Evolutionary conservation across 92 coral and sea anemone species (phyloP), one percentile per base, ranked within the genome.

Genomic region (Zoanthus solanderi): DNA sequence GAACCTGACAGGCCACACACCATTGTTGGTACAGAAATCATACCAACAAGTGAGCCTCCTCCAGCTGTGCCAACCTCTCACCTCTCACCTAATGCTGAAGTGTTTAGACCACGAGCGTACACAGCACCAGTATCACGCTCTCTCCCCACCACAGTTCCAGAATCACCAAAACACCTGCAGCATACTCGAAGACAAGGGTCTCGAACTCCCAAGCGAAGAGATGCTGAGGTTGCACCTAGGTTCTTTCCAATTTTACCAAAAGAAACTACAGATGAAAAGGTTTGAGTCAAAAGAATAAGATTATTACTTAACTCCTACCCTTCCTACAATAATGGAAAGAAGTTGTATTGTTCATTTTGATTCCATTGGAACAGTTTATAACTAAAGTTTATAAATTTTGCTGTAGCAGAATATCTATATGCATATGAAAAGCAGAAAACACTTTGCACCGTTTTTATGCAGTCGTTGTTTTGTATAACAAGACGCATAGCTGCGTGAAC

Each of bases 121-220:
- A 97, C 99, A 47, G 84, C 93, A 45, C 94, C 91, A 0, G 76
- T 96, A 46, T 97, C 99, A 14, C 85, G 96, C 34, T 97, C 99
- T 18, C 96, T 97, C 8, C 99, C 99, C 3, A 92, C 99, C 9
- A 52, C 92, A 9, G 97, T 97, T 16, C 98, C 98, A 6, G 95
- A 90, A 76, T 85, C 95, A 29, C 97, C 97, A 2, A 32, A 86
- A 17, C 88, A 87, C 31, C 87, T 90, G 57, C 94, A 96, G 61
- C 95, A 92, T 61, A 42, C 87, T 16, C 81, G 77, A 42, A 82
- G 94, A 4, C 96, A 84, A 81, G 99, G 99, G 8, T 93, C 99
- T n/a, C 93, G 98, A 34, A 97, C 99, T 23, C 99, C 99, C 12
- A 97, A 95, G 82, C 91, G 98, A 8, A 95, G 96, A 69, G 99